Evolutionary conservation across 2,113 vertebrate species (phyloP).

Genomic region (Serilophus lunatus): DNA sequence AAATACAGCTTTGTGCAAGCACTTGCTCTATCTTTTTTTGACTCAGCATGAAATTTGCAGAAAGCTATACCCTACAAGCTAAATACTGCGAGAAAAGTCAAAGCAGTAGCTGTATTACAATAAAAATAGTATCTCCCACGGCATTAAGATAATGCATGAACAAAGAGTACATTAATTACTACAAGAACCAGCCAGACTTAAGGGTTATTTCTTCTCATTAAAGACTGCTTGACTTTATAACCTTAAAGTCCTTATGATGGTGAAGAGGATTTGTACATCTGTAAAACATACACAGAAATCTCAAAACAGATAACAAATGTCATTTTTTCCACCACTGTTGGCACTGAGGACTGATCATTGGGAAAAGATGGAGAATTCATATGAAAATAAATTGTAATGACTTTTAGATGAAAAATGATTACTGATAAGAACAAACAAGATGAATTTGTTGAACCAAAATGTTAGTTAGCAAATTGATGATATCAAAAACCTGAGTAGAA

Average conservation of each 20-base stretch:
- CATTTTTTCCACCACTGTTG: background rate
- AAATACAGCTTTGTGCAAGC: background rate
- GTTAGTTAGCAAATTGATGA: background rate
- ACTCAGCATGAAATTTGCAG: background rate
- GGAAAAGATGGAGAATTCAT: background rate
- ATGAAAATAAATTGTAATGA: slow-evolving; percentile 9
- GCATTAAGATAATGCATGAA: background rate
- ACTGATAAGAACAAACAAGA: slow-evolving; percentile 5
- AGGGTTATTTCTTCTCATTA: background rate
- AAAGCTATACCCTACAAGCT: background rate
- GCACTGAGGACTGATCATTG: background rate
- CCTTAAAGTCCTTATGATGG: background rate
- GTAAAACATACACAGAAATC: background rate
- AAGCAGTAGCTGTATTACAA: background rate
- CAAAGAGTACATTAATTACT: background rate
- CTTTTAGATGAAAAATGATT: background rate
- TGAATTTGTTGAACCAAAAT: background rate
- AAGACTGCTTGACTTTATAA: background rate
- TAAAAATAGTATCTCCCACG: background rate
- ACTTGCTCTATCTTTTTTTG: background rate
- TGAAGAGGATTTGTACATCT: background rate
- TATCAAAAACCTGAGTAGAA: slow-evolving; percentile 38
- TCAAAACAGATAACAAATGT: background rate
- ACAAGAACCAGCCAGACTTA: background rate
- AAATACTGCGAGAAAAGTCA: background rate